Base-by-base conservation (phyloP, 2,797 vertebrate genomes). In the Sebastes matsubarae region DNA sequence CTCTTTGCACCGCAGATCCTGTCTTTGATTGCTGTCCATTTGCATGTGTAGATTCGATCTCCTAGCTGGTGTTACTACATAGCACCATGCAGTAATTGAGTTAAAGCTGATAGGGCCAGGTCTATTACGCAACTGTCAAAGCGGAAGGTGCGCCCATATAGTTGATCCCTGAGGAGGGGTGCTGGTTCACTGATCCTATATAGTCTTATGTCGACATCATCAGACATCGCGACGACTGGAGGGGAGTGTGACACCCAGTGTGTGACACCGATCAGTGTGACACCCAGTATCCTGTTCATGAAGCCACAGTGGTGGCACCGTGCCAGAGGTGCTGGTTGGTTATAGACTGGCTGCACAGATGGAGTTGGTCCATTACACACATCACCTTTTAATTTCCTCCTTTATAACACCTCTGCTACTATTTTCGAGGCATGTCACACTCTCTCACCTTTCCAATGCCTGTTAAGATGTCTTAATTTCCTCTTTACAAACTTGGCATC, bases 111-210 rank as follows among this genome's bases (percentile, higher is more conserved):
- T 63, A 78, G 72, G 84, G 82, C 13, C 74, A 77, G 89, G 79
- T 73, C 36, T 84, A 68, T 95, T 95, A 94, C 94, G 94, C 94
- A 95, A 95, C 89, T 80, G 88, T 87, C 88, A 77, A 36, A 87
- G 79, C 83, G 82, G 87, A 87, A 94, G 92, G 92, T 94, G 88
- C 83, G 91, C 90, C 94, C 90, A 50, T 80, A 61, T 80, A 61
- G 80, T 67, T 83, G 36, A 38, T 38, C 36, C 36, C 36, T 14
- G 36, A 38, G 13, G 36, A 38, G 36, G 36, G 36, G 36, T 38
- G 36, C 36, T 70, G 79, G 52, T 8, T 73, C 24, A 27, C 74
- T 52, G 80, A 60, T 69, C 32, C 24, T 8, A 14, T 3, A 42
- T 8, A 16, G n/a, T 75, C 64, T 50, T 50, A 72, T 71, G 74